Percentiles rank a stretch among this genome's conserved stretches.
phyloP scores from a whole-genome alignment of 2,888 invertebrate species.

The Erannis defoliaria region DNA sequence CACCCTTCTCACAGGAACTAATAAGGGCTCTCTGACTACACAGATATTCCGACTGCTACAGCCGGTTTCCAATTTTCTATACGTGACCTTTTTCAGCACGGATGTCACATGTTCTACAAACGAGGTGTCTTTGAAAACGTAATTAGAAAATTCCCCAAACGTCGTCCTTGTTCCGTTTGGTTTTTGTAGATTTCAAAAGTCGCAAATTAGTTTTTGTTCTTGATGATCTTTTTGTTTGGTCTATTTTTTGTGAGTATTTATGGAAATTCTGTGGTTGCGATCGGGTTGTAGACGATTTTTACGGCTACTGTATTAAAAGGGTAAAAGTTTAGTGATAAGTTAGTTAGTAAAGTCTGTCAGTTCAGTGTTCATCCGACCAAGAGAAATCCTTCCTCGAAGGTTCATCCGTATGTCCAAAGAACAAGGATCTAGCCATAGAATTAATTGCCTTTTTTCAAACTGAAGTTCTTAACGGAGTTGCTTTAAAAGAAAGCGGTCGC shows the following conservation, averaged over 20 bases:
- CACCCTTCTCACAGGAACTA: conserved; percentile 8
- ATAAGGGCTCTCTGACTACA: conserved; percentile 36
- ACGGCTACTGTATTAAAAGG: too few relatives aligned
- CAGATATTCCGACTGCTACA: conserved; percentile 37
- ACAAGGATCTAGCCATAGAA: too few relatives aligned
- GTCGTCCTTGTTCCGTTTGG: conserved; percentile 60
- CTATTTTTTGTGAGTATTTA: background rate
- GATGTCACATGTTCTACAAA: conserved; percentile 82
- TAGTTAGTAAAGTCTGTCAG: too few relatives aligned
- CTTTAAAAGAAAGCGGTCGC: too few relatives aligned
- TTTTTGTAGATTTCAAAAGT: conserved; percentile 64
- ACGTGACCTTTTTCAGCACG: conserved; percentile 83
- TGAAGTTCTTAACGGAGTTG: too few relatives aligned
- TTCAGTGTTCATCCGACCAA: too few relatives aligned
- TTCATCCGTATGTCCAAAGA: too few relatives aligned
- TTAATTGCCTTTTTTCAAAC: too few relatives aligned
- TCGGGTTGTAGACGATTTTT: too few relatives aligned
- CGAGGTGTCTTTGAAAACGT: conserved; percentile 86
- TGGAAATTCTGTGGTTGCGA: too few relatives aligned
- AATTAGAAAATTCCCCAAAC: conserved; percentile 86
- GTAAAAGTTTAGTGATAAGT: too few relatives aligned
- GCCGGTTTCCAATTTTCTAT: conserved; percentile 78
- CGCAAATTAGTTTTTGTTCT: conserved; percentile 79
- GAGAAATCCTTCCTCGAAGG: too few relatives aligned
- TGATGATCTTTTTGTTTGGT: conserved; percentile 28